phyloP scores from a whole-genome alignment of 2,797 vertebrate genomes.

The Sebastes hopkinsi region DNA sequence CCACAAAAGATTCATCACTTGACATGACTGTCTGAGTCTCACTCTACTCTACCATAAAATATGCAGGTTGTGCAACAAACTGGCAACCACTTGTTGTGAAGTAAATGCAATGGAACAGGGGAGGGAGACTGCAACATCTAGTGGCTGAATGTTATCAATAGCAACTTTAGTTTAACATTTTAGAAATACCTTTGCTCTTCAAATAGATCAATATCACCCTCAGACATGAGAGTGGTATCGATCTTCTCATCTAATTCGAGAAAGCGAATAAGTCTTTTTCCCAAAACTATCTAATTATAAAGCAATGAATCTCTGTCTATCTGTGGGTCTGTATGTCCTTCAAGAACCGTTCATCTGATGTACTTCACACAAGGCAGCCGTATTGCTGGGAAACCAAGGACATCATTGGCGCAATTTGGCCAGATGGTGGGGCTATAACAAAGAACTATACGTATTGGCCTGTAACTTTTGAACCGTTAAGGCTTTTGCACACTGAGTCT shows the following conservation, averaged over 20 bases:
- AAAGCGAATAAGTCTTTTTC: neutral
- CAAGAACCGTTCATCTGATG: neutral
- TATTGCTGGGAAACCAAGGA: neutral
- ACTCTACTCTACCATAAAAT: too few species aligned
- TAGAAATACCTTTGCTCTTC: neutral
- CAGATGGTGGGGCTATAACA: neutral
- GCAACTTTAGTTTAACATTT: neutral
- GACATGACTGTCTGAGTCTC: too few species aligned
- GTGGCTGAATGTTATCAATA: too few species aligned
- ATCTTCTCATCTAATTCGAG: neutral
- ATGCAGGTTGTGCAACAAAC: too few species aligned
- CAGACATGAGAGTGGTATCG: neutral
- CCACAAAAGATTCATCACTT: too few species aligned
- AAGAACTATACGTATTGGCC: neutral
- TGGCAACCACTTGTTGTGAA: too few species aligned
- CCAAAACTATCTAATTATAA: neutral
- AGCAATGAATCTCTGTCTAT: neutral
- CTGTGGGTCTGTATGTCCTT: neutral
- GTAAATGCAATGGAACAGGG: too few species aligned
- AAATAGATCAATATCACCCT: neutral
- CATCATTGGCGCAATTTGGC: neutral
- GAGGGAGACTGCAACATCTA: too few species aligned
- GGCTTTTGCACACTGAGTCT: too few species aligned
- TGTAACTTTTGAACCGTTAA: neutral
- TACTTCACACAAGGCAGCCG: neutral